Evolutionary conservation across 2,888 invertebrate genomes (phyloP).

Genomic region (Pollenia angustigena): DNA sequence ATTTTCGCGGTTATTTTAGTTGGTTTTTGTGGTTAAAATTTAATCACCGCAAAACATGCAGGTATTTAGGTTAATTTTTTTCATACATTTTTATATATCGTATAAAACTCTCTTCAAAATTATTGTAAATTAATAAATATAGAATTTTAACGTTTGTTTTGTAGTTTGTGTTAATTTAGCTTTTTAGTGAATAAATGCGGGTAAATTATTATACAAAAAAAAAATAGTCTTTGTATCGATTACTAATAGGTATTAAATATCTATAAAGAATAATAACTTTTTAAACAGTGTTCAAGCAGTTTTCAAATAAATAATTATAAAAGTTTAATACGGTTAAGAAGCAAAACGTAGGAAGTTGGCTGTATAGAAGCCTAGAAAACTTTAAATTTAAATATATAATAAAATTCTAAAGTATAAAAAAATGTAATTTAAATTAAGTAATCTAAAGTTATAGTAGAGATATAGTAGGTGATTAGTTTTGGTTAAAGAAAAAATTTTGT

Average conservation of each 20-base stretch:
- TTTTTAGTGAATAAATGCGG: conserved; percentile 23
- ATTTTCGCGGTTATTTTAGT: conserved; percentile 67
- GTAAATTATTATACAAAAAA: conserved; percentile 51
- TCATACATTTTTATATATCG: not conserved
- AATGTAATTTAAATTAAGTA: no score
- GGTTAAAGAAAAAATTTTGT: no score
- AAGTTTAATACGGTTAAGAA: no score
- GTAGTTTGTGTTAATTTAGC: not conserved
- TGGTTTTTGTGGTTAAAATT: conserved; percentile 70
- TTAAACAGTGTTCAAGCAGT: no score
- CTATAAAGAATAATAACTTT: not conserved
- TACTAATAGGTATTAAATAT: conserved; percentile 59
- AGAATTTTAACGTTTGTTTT: not conserved
- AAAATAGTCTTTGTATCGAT: conserved; percentile 41
- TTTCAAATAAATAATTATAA: no score
- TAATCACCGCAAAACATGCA: conserved; percentile 73
- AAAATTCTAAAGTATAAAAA: no score
- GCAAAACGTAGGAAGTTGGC: no score
- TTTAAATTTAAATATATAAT: no score
- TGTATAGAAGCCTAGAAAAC: no score
- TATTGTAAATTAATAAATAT: not conserved
- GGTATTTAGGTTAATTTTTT: conserved; percentile 56
- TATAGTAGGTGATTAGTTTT: no score
- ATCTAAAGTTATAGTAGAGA: no score
- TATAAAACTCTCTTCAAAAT: not conserved